Conservation (phyloP, 2,113 vertebrate genomes). For the Anser brachyrhynchus region DNA sequence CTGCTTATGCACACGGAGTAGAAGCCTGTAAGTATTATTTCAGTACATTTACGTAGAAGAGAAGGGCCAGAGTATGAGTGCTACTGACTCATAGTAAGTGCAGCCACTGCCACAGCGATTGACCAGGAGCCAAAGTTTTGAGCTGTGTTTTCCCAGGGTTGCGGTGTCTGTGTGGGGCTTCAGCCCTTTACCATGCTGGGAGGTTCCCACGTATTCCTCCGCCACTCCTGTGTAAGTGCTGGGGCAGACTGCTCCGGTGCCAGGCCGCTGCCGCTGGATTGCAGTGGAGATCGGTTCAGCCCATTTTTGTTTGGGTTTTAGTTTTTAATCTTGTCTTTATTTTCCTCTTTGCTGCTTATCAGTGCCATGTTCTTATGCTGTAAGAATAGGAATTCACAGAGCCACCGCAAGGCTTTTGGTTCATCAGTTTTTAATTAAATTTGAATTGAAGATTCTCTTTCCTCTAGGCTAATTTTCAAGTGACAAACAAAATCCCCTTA, state of each 20-base stretch:
- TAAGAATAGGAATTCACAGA: slow-evolving; percentile 19
- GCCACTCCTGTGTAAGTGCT: neutral
- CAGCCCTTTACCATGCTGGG: too few relatives aligned
- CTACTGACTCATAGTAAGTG: neutral
- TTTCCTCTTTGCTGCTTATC: slow-evolving; percentile 20
- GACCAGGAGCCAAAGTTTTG: neutral
- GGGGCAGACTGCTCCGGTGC: neutral
- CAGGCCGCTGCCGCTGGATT: neutral
- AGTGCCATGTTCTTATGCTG: neutral
- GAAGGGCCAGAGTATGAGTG: too few relatives aligned
- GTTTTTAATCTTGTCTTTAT: slow-evolving; percentile 23
- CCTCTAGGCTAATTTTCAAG: slow-evolving; percentile 62
- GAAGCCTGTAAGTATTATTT: neutral
- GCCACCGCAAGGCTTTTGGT: slow-evolving; percentile 10
- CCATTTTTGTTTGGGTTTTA: neutral
- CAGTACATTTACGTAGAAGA: neutral
- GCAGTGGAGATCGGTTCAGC: neutral
- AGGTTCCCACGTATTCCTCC: neutral
- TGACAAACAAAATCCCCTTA: slow-evolving; percentile 65
- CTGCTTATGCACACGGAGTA: rapidly evolving
- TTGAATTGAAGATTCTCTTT: slow-evolving; percentile 52
- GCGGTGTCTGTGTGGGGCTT: too few relatives aligned
- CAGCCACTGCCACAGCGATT: too few relatives aligned
- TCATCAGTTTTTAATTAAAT: slow-evolving; percentile 70
- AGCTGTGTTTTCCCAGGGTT: neutral